A percentile compares a stretch with the other conserved stretches of the same genome.
phyloP scores from a whole-genome alignment of 2,797 vertebrate species.

The Paramormyrops hopkinsi region DNA sequence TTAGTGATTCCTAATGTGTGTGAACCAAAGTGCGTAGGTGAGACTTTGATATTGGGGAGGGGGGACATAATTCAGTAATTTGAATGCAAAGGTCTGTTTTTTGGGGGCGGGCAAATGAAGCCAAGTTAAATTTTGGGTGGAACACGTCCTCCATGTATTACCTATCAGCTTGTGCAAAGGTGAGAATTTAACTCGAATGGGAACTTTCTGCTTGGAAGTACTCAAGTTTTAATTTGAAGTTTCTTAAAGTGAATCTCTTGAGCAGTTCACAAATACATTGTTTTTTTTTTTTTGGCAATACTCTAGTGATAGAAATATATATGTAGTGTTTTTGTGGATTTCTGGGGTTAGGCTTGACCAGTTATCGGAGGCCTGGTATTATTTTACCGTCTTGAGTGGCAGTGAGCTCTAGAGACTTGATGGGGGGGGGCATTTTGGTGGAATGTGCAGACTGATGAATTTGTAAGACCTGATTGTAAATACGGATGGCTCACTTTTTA shows the following conservation, averaged over 20 bases:
- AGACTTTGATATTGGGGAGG: neutral
- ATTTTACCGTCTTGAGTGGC: neutral
- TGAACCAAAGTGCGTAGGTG: neutral
- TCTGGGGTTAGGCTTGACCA: neutral
- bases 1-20: neutral
- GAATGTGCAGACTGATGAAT: neutral
- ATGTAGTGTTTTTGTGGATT: neutral
- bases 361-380: neutral
- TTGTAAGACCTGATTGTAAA: constrained; percentile 46
- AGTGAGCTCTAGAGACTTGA: neutral
- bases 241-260: neutral
- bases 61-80: neutral
- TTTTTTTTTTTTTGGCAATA: neutral
- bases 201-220: neutral
- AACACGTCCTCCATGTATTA: neutral
- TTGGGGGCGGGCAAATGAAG: neutral
- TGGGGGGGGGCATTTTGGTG: neutral
- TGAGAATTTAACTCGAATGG: neutral
- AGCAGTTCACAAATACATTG: neutral
- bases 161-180: neutral
- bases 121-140: neutral
- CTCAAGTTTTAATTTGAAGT: neutral
- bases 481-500: constrained; percentile 58
- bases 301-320: neutral
- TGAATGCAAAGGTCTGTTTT: neutral